Base-by-base conservation (phyloP, 2,113 vertebrate species). In the Sylvia atricapilla region DNA sequence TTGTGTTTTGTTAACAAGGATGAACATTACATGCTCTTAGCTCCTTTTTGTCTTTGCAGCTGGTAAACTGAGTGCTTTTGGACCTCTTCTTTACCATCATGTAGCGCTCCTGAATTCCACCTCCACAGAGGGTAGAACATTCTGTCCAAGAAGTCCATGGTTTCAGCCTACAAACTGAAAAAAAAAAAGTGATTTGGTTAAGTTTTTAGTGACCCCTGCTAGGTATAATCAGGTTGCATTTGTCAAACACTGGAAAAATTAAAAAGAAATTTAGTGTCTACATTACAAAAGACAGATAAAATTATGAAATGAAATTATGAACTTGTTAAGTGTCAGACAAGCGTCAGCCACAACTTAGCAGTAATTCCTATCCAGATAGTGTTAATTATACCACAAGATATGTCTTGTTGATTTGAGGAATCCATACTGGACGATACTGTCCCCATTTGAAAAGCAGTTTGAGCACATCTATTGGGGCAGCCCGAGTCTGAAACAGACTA, bases 41-140 rank as follows among this genome's bases (percentile, higher is more conserved):
- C 98, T 99, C 99, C 97, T 99, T 99, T 97, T 99, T 99, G 98
- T 99, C 99, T 96, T 99, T 99, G 97, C 99, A 99, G 96, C 99
- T 99, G 92, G 98, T 98, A 67, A 99, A 98, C 97, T 99, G 99
- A 87, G 98, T 97, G 56, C 98, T 98, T 98, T 98, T 99, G 97
- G 99, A 99, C 93, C 98, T 98, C 97, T 98, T 99, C 98, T 99
- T 99, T 31, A 99, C 99, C 7, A 98, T 98, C 99, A 99, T 99
- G 94, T 99, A 98, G 55, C 99, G 98, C 79, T 99, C 99, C 94
- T 99, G 99, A 93, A 99, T 99, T 39, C 99, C 99, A 19, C 99
- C 99, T 7, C 99, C 99, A 4, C 99, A 99, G 33, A 98, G 93
- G 33, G 99, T 99, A 95, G 98, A 99, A 82, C 99, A 99, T 75